Conservation (phyloP, 2,888 invertebrate genomes). For the Epinotia brunnichana region DNA sequence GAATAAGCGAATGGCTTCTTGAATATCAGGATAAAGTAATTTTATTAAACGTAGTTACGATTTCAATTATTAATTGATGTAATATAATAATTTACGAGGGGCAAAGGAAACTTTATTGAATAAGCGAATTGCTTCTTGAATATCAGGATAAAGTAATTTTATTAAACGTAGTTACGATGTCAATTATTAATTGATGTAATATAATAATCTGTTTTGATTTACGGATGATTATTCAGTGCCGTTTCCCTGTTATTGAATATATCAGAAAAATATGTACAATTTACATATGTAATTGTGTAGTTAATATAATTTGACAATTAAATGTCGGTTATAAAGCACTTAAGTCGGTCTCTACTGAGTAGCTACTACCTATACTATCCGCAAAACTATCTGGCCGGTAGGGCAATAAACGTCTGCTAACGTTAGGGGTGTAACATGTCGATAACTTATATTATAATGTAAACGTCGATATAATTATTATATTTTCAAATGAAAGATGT, state of each 20-base stretch:
- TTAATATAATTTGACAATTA: constrained; percentile 12
- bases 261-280: neutral
- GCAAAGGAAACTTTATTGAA: constrained; percentile 2
- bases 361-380: constrained; percentile 9
- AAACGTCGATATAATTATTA: no score
- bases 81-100: no score
- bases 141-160: constrained; percentile 1
- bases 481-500: no score
- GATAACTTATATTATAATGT: no score
- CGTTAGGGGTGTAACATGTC: no score
- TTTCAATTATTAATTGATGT: no score
- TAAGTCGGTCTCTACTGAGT: constrained; percentile 5
- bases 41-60: neutral
- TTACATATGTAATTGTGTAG: constrained; percentile 4
- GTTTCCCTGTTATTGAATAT: neutral
- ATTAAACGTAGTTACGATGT: neutral
- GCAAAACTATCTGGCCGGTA: no score
- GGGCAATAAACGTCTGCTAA: no score
- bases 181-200: neutral
- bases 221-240: no score
- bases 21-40: neutral
- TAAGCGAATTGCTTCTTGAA: neutral
- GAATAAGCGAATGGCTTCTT: neutral
- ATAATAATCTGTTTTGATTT: no score
- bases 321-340: constrained; percentile 10